phyloP scores from a whole-genome alignment of 1,140 invertebrate species.

The Proales similis region DNA sequence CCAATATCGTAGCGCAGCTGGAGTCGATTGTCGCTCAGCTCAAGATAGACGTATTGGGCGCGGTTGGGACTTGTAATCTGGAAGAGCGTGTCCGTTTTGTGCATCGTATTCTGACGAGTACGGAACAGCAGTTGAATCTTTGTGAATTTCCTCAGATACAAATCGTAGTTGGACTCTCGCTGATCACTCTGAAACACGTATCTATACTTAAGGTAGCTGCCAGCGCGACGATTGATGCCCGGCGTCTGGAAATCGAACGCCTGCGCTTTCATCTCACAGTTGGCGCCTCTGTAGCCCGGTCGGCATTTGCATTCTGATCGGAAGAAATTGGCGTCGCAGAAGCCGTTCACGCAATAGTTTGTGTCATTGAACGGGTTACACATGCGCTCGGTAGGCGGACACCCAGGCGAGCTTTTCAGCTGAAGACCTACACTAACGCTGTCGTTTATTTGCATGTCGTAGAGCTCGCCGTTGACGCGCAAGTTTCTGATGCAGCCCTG shows the following conservation, averaged over 20 bases:
- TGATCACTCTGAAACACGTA: conserved; percentile 45
- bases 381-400: conserved; percentile 6
- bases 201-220: conserved; percentile 87
- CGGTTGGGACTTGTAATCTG: conserved; percentile 66
- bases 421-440: conserved; percentile 8
- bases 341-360: conserved; percentile 62
- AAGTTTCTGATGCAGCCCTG: conserved; percentile 20
- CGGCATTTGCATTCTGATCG: conserved; percentile 71
- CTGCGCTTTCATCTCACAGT: conserved; percentile 67
- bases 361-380: conserved; percentile 9
- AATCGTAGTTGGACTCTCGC: not conserved
- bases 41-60: conserved; percentile 73
- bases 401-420: not conserved
- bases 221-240: conserved; percentile 69
- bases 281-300: conserved; percentile 67
- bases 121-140: conserved; percentile 83
- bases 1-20: conserved; percentile 36
- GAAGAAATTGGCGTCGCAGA: conserved; percentile 75
- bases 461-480: conserved; percentile 14
- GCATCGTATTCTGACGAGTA: conserved; percentile 66
- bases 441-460: conserved; percentile 24
- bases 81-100: conserved; percentile 59
- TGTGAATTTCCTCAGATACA: conserved; percentile 54
- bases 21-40: conserved; percentile 29
- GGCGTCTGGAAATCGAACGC: conserved; percentile 56